These are phyloP conservation scores for Mastigias papua DNA, from an alignment of 30 jellyfish, hydroid and myxozoan genomes.

Conservation along the genomic window DNA sequence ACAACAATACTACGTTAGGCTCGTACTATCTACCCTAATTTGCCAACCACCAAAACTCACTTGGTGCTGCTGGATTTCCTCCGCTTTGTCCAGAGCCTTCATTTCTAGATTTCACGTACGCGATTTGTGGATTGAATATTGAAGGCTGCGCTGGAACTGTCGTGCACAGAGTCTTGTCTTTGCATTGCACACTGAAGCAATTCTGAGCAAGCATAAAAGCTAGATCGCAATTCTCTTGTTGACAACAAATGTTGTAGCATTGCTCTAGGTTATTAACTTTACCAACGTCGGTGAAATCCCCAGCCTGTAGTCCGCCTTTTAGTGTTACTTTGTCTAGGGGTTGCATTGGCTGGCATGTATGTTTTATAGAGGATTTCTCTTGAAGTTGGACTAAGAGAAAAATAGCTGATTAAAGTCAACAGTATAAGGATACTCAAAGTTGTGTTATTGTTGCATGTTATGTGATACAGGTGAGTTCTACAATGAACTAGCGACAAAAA, in stretches of 20 bases:
- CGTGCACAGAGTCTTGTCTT: constrained; percentile 87
- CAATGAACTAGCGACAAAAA: no score
- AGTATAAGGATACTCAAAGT: no score
- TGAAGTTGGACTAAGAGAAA: constrained; percentile 75
- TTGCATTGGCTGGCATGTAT: constrained; percentile 85
- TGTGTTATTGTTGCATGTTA: no score
- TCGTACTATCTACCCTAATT: no score
- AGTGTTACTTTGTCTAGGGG: constrained; percentile 91
- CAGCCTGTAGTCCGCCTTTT: constrained; percentile 99
- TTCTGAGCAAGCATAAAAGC: constrained; percentile 98
- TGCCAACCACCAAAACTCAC: not conserved
- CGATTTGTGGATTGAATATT: constrained; percentile 96
- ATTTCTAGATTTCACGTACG: constrained; percentile 76
- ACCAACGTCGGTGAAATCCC: constrained; percentile 99
- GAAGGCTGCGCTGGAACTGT: constrained; percentile 99
- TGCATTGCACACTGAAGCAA: constrained; percentile 97
- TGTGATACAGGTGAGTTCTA: no score
- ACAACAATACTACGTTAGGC: no score
- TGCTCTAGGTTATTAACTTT: constrained; percentile 81
- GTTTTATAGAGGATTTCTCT: constrained; percentile 70
- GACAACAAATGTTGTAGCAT: constrained; percentile 98
- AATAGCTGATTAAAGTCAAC: no score
- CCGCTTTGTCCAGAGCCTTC: constrained; percentile 42
- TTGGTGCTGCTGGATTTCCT: constrained; percentile 36
- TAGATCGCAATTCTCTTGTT: constrained; percentile 92